Base-by-base conservation (phyloP, 2,113 vertebrate species). In the Setophaga petechia region DNA sequence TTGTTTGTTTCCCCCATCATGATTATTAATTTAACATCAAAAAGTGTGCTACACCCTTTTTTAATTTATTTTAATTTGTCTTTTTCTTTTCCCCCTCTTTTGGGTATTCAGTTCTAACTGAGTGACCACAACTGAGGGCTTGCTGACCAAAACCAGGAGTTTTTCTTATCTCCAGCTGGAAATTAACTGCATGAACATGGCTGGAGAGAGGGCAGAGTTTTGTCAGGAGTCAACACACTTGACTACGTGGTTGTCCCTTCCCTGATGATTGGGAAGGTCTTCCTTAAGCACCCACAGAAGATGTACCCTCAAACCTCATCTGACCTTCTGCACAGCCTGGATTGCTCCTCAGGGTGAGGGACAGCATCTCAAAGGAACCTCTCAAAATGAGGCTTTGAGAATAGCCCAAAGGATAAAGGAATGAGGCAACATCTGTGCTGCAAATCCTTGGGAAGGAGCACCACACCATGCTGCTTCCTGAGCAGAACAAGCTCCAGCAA, bases 231-330 rank as follows among this genome's bases (percentile, higher is more conserved):
- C n/a, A 77, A 16, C 15, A 51, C 27, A 11, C 19, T 35, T 10
- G 25, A 35, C 25, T 11, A 18, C 0, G 0, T 3, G 39, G 15
- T 24, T 41, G 46, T 47, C 31, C 14, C 33, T 63, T 63, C 23
- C 10, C 59, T 31, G 20, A 13, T 31, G 25, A 24, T 30, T 43
- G 49, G 31, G 10, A 63, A 54, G 9, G 14, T 62, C n/a, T 62
- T 58, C 58, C 14, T 54, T 23, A 65, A 49, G 41, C 6, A 33
- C 2, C 2, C 30, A 10, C 18, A 85, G 54, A 49, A 79, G 9
- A 39, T 16, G 6, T 6, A 14, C 35, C 61, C 22, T 71, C 44
- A 47, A 52, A 62, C 8, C 13, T 68, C 37, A 72, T 3, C 33
- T 5, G 51, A 55, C 13, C 61, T 65, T 65, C 66, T 69, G 59